Conservation (phyloP, 2,113 vertebrate genomes). For the Urocolius indicus region DNA sequence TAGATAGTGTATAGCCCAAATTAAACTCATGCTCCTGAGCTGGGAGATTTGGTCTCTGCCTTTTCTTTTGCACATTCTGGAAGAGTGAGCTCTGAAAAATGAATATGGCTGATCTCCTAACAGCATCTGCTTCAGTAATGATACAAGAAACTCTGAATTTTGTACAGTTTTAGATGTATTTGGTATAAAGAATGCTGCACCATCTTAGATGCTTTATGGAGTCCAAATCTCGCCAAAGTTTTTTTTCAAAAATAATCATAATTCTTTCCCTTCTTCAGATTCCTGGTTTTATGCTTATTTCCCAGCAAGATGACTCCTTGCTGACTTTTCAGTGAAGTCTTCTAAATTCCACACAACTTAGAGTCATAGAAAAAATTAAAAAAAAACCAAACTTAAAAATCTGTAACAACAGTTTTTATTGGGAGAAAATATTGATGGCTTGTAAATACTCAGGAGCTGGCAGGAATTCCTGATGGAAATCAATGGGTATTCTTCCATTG, state of each 20-base stretch:
- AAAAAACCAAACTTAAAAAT: not conserved
- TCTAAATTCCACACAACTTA: not conserved
- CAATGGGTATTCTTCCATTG: not conserved
- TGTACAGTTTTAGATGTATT: not conserved
- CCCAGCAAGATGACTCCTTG: not conserved
- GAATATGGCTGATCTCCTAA: not conserved
- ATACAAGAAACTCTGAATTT: not conserved
- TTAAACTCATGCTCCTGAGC: not conserved
- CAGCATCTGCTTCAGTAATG: not conserved
- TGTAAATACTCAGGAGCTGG: not conserved
- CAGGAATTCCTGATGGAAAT: not conserved
- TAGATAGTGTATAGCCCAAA: not conserved
- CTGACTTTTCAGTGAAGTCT: not conserved
- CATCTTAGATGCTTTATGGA: not conserved
- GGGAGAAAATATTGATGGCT: not conserved
- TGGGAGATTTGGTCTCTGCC: not conserved
- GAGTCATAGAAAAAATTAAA: not conserved
- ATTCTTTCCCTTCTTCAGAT: not conserved
- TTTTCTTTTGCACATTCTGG: not conserved
- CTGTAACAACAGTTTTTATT: not conserved
- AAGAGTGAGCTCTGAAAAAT: not conserved
- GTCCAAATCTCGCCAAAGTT: not conserved
- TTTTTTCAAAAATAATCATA: not conserved
- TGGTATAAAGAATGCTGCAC: not conserved
- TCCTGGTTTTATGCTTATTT: not conserved